Base-by-base conservation (phyloP, 2,797 vertebrate species). In the Poeciliopsis infans region DNA sequence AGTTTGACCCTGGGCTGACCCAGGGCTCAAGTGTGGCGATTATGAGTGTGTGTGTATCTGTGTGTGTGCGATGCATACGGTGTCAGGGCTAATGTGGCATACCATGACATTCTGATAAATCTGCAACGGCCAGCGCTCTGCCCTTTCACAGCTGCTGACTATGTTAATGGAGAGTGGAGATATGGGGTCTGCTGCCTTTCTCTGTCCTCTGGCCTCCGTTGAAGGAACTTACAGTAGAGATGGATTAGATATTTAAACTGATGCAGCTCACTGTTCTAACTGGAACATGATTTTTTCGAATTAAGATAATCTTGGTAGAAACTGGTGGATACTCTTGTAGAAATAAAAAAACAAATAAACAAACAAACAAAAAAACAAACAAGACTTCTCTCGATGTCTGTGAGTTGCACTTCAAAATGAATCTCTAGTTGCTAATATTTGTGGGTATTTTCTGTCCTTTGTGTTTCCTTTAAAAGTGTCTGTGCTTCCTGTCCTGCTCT, bases 71-170 rank as follows among this genome's bases (percentile, higher is more conserved):
- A 23, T 69, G 79, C 41, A 45, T 20, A n/a, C 18, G 64, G 75
- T 81, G 87, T 86, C 86, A 79, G 76, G 77, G 78, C 84, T 91
- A 91, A 93, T 87, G 87, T 53, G 77, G 86, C 69, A 31, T 77
- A 68, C 70, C 25, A 74, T 91, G 91, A 93, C 92, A 91, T 86
- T 87, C 88, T 88, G 91, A 93, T 93, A 79, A 90, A 93, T 91
- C 84, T 91, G 80, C 85, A 46, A 83, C 72, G 13, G 86, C 80
- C 68, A 6, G 72, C n/a, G 82, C 77, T 79, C 83, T 92, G 91
- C 88, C 86, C 90, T 93, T 93, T 93, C 86, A 89, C 91, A 91
- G 91, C 90, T 88, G 89, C 91, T 90, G 88, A 89, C 88, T 90
- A 86, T 88, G 87, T 87, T 92, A 92, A 90, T 92, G 81, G 81